These are phyloP conservation scores for Trachythela sp. DNA, from an alignment of 64 coral and sea anemone genomes.

Conservation along the genomic window DNA sequence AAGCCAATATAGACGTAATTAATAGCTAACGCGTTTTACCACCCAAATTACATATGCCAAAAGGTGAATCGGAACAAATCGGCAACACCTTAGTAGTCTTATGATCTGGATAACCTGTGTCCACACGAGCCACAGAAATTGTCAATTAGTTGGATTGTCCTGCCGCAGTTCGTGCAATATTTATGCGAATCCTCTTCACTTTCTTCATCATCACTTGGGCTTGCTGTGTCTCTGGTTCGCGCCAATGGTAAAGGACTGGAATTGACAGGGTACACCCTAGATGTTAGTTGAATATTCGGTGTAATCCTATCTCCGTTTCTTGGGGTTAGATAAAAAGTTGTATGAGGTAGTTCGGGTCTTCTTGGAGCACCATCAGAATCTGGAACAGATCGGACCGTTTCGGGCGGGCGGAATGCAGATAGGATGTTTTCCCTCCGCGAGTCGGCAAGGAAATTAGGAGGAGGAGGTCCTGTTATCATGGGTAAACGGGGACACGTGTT, in stretches of 20 bases:
- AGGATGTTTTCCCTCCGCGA: not conserved
- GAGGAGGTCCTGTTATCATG: not conserved
- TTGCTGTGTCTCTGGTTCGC: not conserved
- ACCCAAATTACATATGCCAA: too few species aligned
- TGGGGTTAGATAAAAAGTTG: not conserved
- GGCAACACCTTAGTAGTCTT: not conserved
- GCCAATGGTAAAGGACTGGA: not conserved
- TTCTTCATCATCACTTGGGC: not conserved
- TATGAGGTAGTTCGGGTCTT: not conserved
- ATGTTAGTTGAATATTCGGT: not conserved
- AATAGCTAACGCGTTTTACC: too few species aligned
- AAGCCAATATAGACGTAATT: too few species aligned
- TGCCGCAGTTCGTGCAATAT: slow-evolving; percentile 6
- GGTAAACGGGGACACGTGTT: not conserved
- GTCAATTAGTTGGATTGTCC: not conserved
- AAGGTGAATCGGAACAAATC: not conserved
- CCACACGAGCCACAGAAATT: slow-evolving; percentile 1
- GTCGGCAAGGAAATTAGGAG: not conserved
- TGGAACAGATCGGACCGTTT: not conserved
- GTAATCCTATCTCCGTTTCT: not conserved
- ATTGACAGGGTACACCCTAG: not conserved
- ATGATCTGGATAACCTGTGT: not conserved
- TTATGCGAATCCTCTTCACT: not conserved
- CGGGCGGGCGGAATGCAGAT: not conserved
- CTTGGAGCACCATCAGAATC: not conserved